A percentile compares a stretch with the other conserved stretches of the same genome.
Conservation (phyloP, 2,797 vertebrate genomes). For the Neostethus bicornis region DNA sequence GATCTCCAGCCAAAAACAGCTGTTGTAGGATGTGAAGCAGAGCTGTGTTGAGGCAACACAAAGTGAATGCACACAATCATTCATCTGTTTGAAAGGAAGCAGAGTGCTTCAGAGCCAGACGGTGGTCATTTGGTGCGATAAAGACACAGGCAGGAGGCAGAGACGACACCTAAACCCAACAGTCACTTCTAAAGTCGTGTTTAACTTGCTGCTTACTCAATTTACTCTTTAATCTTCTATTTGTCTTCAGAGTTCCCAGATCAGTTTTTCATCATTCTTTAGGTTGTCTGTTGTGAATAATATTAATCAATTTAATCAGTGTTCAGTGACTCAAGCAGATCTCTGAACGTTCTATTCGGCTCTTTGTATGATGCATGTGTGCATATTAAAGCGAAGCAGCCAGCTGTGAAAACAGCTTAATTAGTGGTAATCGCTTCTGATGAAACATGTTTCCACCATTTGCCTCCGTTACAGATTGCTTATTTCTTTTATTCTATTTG, state of each 20-base stretch:
- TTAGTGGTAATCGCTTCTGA: constrained; percentile 83
- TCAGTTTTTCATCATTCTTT: constrained; percentile 37
- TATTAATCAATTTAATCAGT: constrained; percentile 61
- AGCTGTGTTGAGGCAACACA: constrained; percentile 78
- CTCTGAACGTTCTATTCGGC: constrained; percentile 54
- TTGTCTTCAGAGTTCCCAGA: constrained; percentile 27
- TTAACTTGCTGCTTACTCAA: constrained; percentile 9
- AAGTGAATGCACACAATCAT: constrained; percentile 79
- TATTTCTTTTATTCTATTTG: constrained; percentile 74
- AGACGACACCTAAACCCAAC: constrained; percentile 24
- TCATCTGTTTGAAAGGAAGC: constrained; percentile 82
- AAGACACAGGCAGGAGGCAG: constrained; percentile 31
- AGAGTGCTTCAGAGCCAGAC: constrained; percentile 53
- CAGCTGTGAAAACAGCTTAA: constrained; percentile 84
- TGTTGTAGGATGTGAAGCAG: constrained; percentile 76
- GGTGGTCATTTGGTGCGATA: constrained; percentile 57
- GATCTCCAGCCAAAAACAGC: constrained; percentile 51
- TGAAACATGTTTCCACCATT: constrained; percentile 82
- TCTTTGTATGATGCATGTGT: constrained; percentile 65
- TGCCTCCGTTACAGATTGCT: constrained; percentile 79
- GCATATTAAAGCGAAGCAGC: constrained; percentile 79
- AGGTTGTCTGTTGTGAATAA: constrained; percentile 52
- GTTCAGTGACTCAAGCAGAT: constrained; percentile 59
- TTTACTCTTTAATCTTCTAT: constrained; percentile 3
- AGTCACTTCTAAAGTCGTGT: constrained; percentile 5